phyloP scores from a whole-genome alignment of 2,113 vertebrate genomes.

The Coreoperca whiteheadi region DNA sequence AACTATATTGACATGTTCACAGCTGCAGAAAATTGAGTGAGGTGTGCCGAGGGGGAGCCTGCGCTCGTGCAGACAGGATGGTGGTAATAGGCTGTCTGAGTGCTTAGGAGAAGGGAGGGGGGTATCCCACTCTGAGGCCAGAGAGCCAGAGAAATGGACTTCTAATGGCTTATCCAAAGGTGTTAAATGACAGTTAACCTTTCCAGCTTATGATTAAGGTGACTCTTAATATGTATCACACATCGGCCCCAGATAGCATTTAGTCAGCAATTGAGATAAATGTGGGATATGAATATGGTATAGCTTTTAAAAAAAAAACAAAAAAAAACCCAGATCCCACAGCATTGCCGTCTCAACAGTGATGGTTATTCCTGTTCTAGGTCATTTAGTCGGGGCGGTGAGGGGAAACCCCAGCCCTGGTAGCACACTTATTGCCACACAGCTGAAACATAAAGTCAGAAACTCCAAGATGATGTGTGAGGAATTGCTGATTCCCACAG shows the following conservation, averaged over 20 bases:
- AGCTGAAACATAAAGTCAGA: constrained; percentile 23
- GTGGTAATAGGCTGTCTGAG: constrained; percentile 68
- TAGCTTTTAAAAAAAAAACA: no score
- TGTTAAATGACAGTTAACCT: constrained; percentile 73
- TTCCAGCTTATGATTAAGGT: constrained; percentile 66
- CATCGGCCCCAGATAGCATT: constrained; percentile 42
- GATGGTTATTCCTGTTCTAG: constrained; percentile 54
- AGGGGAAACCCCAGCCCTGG: constrained; percentile 23
- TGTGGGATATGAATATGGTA: constrained; percentile 67
- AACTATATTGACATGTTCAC: constrained; percentile 78
- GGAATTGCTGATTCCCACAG: constrained; percentile 10
- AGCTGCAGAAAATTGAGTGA: constrained; percentile 83
- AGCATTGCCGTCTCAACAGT: constrained; percentile 15
- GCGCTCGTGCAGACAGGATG: constrained; percentile 46
- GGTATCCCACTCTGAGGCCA: constrained; percentile 40
- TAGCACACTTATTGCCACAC: neutral
- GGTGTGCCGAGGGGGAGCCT: constrained; percentile 55
- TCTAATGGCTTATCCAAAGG: constrained; percentile 66
- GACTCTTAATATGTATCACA: constrained; percentile 57
- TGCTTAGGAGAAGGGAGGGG: constrained; percentile 26
- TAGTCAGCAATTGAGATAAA: constrained; percentile 62
- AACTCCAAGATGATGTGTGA: neutral
- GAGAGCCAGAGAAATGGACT: constrained; percentile 58
- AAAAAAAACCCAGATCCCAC: constrained; percentile 41
- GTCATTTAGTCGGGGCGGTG: constrained; percentile 14